Conservation (phyloP, 2,797 vertebrate species). For the Melanotaenia pygmaea region DNA sequence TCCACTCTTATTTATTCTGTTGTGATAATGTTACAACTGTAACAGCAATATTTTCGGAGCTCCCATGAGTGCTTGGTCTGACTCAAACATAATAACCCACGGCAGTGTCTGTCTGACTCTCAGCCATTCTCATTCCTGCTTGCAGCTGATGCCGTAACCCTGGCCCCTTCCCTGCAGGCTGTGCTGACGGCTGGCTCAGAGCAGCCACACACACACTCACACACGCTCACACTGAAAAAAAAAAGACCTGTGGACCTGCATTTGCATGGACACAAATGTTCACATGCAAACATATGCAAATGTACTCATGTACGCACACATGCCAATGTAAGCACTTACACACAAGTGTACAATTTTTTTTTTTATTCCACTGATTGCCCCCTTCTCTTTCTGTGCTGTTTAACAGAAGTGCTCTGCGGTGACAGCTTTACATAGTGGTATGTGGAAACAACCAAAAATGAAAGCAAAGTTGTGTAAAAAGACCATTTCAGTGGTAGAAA, state of each 20-base stretch:
- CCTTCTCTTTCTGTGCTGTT: constrained; percentile 31
- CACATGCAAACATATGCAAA: constrained; percentile 73
- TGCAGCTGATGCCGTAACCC: constrained; percentile 85
- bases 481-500: constrained; percentile 60
- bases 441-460: constrained; percentile 61
- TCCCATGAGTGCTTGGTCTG: constrained; percentile 81
- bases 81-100: constrained; percentile 85
- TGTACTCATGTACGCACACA: constrained; percentile 47
- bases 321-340: constrained; percentile 50
- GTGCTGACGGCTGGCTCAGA: constrained; percentile 80
- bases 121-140: constrained; percentile 83
- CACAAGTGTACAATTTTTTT: constrained; percentile 28
- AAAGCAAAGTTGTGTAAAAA: constrained; percentile 60
- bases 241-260: constrained; percentile 73
- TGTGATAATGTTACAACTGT: constrained; percentile 84
- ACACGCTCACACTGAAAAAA: constrained; percentile 31
- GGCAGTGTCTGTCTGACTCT: constrained; percentile 83
- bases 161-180: constrained; percentile 82
- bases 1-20: constrained; percentile 79
- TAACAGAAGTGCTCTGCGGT: constrained; percentile 31
- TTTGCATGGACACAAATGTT: constrained; percentile 76
- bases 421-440: constrained; percentile 47
- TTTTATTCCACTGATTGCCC: constrained; percentile 33
- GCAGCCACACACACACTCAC: constrained; percentile 60
- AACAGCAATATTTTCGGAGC: constrained; percentile 81